A percentile compares a stretch with the other conserved stretches of the same genome.
Evolutionary conservation across 1,140 invertebrate species (phyloP).

Genomic region (Grapholita molesta): DNA sequence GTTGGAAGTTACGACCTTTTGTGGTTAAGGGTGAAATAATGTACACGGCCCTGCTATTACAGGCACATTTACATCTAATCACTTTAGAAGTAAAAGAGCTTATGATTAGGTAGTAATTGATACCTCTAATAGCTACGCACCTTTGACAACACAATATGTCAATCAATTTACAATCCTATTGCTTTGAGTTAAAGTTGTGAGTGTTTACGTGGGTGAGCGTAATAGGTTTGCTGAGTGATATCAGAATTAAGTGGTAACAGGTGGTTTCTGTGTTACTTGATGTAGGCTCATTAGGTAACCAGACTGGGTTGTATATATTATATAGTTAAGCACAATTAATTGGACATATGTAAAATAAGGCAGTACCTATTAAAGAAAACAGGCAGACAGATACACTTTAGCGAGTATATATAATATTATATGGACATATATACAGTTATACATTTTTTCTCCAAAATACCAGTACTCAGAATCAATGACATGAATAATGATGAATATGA

Average conservation of each 20-base stretch:
- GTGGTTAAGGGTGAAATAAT: background rate
- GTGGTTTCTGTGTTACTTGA: constrained; percentile 1
- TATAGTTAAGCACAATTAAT: background rate
- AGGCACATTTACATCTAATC: background rate
- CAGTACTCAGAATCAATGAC: too few species aligned
- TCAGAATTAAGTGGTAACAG: constrained; percentile 13
- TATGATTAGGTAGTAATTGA: background rate
- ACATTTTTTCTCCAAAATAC: too few species aligned
- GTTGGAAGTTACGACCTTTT: background rate
- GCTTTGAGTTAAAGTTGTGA: background rate
- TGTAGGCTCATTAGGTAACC: constrained; percentile 4
- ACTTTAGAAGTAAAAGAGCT: background rate
- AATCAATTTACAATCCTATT: background rate
- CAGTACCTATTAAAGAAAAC: too few species aligned
- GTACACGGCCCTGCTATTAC: background rate
- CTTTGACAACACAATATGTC: background rate
- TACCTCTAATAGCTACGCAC: background rate
- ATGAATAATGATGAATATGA: too few species aligned
- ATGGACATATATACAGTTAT: too few species aligned
- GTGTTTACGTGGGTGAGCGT: background rate
- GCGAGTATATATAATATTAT: too few species aligned
- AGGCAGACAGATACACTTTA: too few species aligned
- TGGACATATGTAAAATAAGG: background rate
- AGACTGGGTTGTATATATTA: background rate
- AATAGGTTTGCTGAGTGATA: constrained; percentile 4